These are phyloP conservation scores for Montipora capitata DNA, from an alignment of 92 coral and sea anemone genomes.

Conservation along the genomic window DNA sequence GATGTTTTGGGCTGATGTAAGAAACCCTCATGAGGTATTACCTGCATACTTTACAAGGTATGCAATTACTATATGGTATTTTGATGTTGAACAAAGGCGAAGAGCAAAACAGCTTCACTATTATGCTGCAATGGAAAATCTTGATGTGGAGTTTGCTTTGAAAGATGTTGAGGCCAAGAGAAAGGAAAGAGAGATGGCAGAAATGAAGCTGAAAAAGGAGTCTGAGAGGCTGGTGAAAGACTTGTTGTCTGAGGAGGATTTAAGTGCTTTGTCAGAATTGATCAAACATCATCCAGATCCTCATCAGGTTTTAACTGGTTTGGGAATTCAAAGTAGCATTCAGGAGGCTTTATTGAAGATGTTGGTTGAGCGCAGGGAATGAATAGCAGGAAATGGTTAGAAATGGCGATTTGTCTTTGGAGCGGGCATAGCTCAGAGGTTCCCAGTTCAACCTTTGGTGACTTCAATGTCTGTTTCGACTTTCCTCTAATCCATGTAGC, in stretches of 20 bases:
- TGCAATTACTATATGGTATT: conserved; percentile 96
- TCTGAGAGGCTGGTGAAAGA: conserved; percentile 75
- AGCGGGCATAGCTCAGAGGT: too few species aligned
- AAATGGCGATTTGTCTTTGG: neutral
- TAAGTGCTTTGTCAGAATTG: conserved; percentile 68
- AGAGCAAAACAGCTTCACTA: conserved; percentile 78
- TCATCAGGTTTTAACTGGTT: conserved; percentile 11
- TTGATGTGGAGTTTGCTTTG: conserved; percentile 69
- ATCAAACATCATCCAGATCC: conserved; percentile 74
- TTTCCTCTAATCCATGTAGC: too few species aligned
- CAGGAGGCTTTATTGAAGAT: conserved; percentile 73
- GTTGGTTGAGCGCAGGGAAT: conserved; percentile 45
- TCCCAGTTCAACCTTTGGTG: too few species aligned
- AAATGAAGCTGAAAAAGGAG: conserved; percentile 69
- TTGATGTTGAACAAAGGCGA: conserved; percentile 85
- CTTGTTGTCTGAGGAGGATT: conserved; percentile 75
- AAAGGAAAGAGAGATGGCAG: conserved; percentile 75
- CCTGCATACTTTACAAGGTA: conserved; percentile 87
- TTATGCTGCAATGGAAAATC: conserved; percentile 43
- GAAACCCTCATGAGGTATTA: conserved; percentile 96
- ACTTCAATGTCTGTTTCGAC: too few species aligned
- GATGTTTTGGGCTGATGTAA: conserved; percentile 94
- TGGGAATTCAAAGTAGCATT: conserved; percentile 72
- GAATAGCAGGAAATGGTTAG: neutral
- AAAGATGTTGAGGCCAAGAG: conserved; percentile 78